Percentiles rank a stretch among this genome's conserved stretches.
phyloP scores from a whole-genome alignment of 2,113 vertebrate genomes.

The Psittacus erithacus region DNA sequence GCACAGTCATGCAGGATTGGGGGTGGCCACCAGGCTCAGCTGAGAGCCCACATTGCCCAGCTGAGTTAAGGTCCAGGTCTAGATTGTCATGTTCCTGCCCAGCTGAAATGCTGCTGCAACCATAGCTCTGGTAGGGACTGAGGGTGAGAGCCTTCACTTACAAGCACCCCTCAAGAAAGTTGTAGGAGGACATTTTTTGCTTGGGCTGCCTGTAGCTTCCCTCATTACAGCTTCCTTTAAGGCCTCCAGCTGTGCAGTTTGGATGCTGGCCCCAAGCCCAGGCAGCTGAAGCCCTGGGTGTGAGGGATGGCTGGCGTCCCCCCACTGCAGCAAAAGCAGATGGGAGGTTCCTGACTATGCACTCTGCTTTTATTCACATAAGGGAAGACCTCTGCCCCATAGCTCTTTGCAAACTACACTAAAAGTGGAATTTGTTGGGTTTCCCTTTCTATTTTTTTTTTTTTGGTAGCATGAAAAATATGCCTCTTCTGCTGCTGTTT shows the following conservation, averaged over 20 bases:
- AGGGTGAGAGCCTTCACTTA: not conserved
- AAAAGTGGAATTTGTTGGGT: not conserved
- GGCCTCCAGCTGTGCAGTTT: not conserved
- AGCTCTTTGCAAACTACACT: not conserved
- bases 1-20: not conserved
- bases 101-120: not conserved
- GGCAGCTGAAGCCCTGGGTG: not conserved
- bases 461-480: not conserved
- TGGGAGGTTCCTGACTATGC: accelerated
- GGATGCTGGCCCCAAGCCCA: not conserved
- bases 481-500: not conserved
- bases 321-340: not conserved
- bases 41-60: not conserved
- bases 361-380: not conserved
- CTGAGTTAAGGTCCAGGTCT: not conserved
- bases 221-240: not conserved
- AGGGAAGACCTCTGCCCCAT: not conserved
- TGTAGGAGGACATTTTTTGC: accelerated
- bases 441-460: not conserved
- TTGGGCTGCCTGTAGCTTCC: not conserved
- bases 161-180: not conserved
- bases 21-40: not conserved
- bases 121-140: not conserved
- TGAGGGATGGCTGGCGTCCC: not conserved
- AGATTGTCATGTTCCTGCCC: accelerated